Evolutionary conservation across 2,113 vertebrate genomes (phyloP), one percentile per base, ranked within the genome.

Genomic region (Azemiops feae): DNA sequence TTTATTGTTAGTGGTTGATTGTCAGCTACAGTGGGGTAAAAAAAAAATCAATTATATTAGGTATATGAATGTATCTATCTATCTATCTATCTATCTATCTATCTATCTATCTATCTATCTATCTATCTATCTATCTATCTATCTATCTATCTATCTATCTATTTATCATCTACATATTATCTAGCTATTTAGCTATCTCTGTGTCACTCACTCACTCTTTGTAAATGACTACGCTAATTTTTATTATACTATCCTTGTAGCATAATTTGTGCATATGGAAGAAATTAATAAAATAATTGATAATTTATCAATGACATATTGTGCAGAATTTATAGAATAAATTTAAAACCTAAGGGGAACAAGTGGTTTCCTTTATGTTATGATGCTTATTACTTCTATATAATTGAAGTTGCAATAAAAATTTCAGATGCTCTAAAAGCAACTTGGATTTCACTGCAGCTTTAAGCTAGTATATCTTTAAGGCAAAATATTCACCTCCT

Each of bases 371-470:
- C 18, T 22, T 81, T 81, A 43, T 69, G 81, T 2, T 23, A 4
- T 54, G 85, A 23, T 91, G n/a, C 88, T 94, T 94, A 85, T 64
- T 95, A 9, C 86, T 89, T 8, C 5, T 43, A 92, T 39, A 88
- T 94, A 92, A 95, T 54, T 43, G 9, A 85, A 4, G 45, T 93
- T 91, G 87, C 86, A 91, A 93, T 43, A 95, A 94, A 47, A 52
- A 86, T 2, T n/a, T 43, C 54, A n/a, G 34, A 11, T 55, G 74
- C 39, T 91, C 92, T 91, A 27, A 92, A 93, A 95, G 85, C 7
- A 94, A 96, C 58, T 11, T 30, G 60, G 4, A 54, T 90, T 92
- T 81, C 34, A 43, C 22, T 74, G 92, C 53, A 10, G 92, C 90
- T 89, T 91, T 90, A 25, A 93, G 93, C 27, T 93, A 43, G 2